Evolutionary conservation across 2,113 vertebrate species (phyloP).

Genomic region (Tragelaphus imberbis): DNA sequence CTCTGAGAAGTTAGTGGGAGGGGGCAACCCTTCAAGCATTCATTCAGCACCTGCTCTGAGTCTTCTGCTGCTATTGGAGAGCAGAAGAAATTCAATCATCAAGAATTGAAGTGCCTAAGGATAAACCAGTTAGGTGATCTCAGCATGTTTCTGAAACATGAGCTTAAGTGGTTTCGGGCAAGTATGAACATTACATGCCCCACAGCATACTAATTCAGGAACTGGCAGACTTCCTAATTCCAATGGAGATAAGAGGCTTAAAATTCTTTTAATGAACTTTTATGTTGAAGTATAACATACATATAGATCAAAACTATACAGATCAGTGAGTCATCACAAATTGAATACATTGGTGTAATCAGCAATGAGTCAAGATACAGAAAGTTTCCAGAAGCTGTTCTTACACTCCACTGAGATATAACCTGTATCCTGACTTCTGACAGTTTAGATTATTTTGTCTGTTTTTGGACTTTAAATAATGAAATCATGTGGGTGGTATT

Average conservation of each 20-base stretch:
- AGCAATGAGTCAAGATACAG: background rate
- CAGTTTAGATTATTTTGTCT: background rate
- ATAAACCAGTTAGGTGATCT: conserved; percentile 22
- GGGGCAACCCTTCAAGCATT: background rate
- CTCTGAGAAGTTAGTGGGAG: background rate
- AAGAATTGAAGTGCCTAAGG: background rate
- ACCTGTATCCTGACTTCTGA: background rate
- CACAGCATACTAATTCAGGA: background rate
- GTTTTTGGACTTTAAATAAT: conserved; percentile 18
- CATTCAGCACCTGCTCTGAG: background rate
- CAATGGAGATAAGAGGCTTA: conserved; percentile 19
- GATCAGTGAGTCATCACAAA: background rate
- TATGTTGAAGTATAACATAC: background rate
- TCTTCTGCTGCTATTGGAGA: background rate
- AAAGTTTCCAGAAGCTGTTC: background rate
- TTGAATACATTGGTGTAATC: background rate
- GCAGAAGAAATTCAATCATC: background rate
- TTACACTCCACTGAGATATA: background rate
- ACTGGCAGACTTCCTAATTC: conserved; percentile 19
- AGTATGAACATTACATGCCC: background rate
- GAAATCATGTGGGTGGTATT: background rate
- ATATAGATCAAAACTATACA: background rate
- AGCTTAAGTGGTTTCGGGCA: background rate
- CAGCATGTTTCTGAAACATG: conserved; percentile 12
- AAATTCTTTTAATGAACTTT: background rate